These are phyloP conservation scores for Stramonita haemastoma DNA, from an alignment of 2,888 invertebrate species.

Conservation along the genomic window DNA sequence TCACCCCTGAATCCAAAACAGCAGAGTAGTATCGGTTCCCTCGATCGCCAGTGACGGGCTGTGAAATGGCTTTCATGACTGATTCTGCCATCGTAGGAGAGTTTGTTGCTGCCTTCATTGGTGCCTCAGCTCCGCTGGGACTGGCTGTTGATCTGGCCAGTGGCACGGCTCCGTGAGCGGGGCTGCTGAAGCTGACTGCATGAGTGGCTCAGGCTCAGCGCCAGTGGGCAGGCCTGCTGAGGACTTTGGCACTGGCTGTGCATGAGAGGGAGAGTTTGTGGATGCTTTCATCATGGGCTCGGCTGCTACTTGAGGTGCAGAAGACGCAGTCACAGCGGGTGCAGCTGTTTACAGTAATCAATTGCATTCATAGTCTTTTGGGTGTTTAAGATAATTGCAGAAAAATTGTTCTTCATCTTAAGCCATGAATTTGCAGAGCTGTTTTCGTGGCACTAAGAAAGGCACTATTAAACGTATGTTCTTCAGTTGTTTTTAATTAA, in stretches of 20 bases:
- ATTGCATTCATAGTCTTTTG: neutral
- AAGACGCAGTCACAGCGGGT: neutral
- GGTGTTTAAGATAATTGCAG: neutral
- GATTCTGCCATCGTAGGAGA: neutral
- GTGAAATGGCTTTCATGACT: conserved; percentile 1
- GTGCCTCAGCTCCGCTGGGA: neutral
- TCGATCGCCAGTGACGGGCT: conserved; percentile 15
- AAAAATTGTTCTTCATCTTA: too few relatives aligned
- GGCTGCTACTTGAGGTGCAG: neutral
- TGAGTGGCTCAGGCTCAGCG: neutral
- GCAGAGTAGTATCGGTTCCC: neutral
- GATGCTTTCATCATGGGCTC: conserved; percentile 17
- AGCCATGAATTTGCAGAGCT: neutral
- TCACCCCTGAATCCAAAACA: conserved; percentile 21
- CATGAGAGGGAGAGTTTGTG: neutral
- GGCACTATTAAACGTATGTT: too few relatives aligned
- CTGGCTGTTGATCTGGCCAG: neutral
- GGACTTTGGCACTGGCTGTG: neutral
- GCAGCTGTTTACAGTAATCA: neutral
- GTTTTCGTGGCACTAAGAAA: too few relatives aligned
- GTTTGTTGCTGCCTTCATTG: neutral
- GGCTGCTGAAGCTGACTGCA: neutral
- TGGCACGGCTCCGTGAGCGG: conserved; percentile 8
- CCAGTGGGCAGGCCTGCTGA: neutral
- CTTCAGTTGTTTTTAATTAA: too few relatives aligned